These are phyloP conservation scores for Gastrophysa polygoni DNA, from an alignment of 2,888 invertebrate genomes.

Conservation along the genomic window DNA sequence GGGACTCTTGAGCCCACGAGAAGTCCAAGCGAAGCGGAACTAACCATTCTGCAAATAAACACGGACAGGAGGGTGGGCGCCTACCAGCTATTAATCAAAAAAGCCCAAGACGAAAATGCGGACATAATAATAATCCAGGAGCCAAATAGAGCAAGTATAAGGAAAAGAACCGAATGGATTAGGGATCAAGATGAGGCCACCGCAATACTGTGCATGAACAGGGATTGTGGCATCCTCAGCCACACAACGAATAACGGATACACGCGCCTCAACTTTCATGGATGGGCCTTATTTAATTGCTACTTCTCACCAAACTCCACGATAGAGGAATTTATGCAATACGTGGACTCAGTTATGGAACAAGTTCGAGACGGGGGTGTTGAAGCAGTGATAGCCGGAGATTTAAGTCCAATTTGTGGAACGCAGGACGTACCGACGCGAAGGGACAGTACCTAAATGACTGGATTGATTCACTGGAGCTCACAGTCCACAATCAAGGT, in stretches of 20 bases:
- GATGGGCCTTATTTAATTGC: not conserved
- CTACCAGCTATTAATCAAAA: not conserved
- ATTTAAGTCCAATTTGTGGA: slow-evolving; percentile 2
- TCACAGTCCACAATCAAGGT: not conserved
- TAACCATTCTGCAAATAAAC: not conserved
- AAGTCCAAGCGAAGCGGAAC: not conserved
- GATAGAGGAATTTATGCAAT: not conserved
- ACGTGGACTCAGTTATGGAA: not conserved
- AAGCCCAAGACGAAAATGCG: not conserved
- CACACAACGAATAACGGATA: not conserved
- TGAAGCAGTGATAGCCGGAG: not conserved
- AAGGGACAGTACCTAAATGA: not conserved
- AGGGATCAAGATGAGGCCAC: not conserved
- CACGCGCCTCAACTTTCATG: not conserved
- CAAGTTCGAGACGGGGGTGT: not conserved
- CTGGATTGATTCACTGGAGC: not conserved
- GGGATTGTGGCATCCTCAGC: not conserved
- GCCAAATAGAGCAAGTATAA: not conserved
- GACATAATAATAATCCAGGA: not conserved
- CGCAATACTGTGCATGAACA: not conserved
- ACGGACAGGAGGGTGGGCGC: too few species aligned
- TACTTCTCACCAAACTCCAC: not conserved
- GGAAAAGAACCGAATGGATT: not conserved
- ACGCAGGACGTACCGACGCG: not conserved
- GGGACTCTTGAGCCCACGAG: too few species aligned